Evolutionary conservation across 2,797 vertebrate species (phyloP).

Genomic region (Phyllotis vaccarum): DNA sequence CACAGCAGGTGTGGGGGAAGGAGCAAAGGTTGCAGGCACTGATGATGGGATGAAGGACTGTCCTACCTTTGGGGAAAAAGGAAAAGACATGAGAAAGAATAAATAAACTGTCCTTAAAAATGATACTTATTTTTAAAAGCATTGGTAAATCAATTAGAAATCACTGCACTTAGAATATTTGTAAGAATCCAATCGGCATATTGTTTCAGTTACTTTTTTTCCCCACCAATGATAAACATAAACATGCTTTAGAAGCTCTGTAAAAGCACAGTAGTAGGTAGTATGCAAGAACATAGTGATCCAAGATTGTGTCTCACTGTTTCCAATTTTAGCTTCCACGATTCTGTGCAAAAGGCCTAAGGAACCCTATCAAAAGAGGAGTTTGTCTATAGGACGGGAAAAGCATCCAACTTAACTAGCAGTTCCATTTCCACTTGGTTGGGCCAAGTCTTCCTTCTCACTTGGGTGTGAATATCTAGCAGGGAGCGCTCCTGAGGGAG

Average conservation of each 20-base stretch:
- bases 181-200: constrained; percentile 24
- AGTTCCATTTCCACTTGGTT: constrained; percentile 50
- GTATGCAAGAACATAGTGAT: constrained; percentile 65
- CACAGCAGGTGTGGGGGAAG: constrained; percentile 96
- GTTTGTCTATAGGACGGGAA: constrained; percentile 15
- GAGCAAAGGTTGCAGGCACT: constrained; percentile 97
- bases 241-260: constrained; percentile 58
- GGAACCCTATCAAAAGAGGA: constrained; percentile 25
- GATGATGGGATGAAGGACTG: constrained; percentile 98
- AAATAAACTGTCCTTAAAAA: constrained; percentile 66
- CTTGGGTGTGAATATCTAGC: constrained; percentile 46
- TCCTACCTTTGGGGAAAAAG: constrained; percentile 91
- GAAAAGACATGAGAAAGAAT: constrained; percentile 51
- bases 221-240: constrained; percentile 62
- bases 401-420: constrained; percentile 54
- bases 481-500: constrained; percentile 71
- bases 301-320: constrained; percentile 69
- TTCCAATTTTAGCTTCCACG: constrained; percentile 86
- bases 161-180: constrained; percentile 46
- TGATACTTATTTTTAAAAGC: constrained; percentile 52
- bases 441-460: constrained; percentile 40
- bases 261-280: constrained; percentile 61
- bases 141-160: constrained; percentile 46
- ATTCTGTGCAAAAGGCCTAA: constrained; percentile 83
- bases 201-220: constrained; percentile 45